phyloP scores from a whole-genome alignment of 2,113 vertebrate genomes.

The Lagopus leucura region DNA sequence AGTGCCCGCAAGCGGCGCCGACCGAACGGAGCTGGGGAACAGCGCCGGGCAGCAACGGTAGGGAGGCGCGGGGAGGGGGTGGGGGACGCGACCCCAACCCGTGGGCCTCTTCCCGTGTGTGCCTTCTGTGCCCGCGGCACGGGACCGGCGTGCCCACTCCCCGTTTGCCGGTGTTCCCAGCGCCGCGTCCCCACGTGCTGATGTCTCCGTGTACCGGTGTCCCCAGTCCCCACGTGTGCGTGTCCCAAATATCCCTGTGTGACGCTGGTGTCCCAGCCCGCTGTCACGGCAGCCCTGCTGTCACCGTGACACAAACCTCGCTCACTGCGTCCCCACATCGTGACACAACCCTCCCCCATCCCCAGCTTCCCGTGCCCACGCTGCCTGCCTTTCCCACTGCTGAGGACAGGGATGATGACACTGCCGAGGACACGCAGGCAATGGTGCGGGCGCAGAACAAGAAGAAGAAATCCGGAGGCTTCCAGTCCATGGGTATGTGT shows the following conservation, averaged over 20 bases:
- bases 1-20: too few species aligned
- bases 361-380: constrained; percentile 10
- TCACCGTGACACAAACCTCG: accelerated
- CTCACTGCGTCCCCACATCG: accelerated
- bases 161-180: accelerated
- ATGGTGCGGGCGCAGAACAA: constrained; percentile 95
- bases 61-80: too few species aligned
- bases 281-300: neutral
- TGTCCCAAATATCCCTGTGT: too few species aligned
- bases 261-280: neutral
- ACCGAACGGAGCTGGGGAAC: too few species aligned
- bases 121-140: too few species aligned
- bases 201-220: neutral
- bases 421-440: constrained; percentile 88
- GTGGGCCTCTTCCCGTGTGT: neutral
- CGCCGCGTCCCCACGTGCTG: accelerated
- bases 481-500: constrained; percentile 96
- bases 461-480: constrained; percentile 98
- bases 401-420: constrained; percentile 78
- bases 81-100: too few species aligned
- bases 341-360: neutral
- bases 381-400: constrained; percentile 81
- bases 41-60: too few species aligned
- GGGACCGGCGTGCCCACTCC: neutral
- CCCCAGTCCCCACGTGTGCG: too few species aligned